Evolutionary conservation across 2,113 vertebrate species (phyloP), one percentile per base, ranked within the genome.

Genomic region (Ammodytes marinus): DNA sequence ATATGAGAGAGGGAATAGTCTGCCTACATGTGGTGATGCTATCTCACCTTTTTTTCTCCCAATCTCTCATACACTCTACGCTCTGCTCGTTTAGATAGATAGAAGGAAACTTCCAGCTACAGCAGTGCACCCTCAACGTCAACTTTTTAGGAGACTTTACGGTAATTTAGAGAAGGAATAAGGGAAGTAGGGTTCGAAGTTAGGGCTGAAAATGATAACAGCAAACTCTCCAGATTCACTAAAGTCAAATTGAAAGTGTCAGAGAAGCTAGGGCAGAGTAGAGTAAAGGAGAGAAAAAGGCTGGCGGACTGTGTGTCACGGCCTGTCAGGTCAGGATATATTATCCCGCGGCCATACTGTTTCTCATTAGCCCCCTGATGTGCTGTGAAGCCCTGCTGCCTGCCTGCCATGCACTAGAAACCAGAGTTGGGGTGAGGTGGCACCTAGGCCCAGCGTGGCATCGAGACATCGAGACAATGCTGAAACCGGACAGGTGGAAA

Each of bases 351-450:
- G 80, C 54, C 89, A 61, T 78, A 86, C 92, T 80, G 82, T 86
- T 91, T 92, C 84, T 94, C 87, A 93, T 94, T 93, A 93, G 86
- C 91, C 92, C 86, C 92, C 88, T 63, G 89, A 89, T 91, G 92
- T 58, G 89, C 78, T 50, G 80, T 37, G 88, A 86, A 84, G 76
- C 57, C 63, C 72, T 65, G 54, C 60, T 50, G 54, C 69, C 40
- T 69, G 74, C 46, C 80, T 84, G 73, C 67, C 74, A 61, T 27
- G 60, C 68, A 61, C 5, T 17, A 47, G 77, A 69, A 42, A 64
- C 78, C 50, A 11, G 53, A 64, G 46, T 65, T 17, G 15, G 77
- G 64, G 53, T 37, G 50, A 89, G 45, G 63, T 72, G 81, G 46
- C 35, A 77, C 77, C 54, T 69, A 0, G 74, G 37, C 63, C 65